phyloP scores from a whole-genome alignment of 2,797 vertebrate genomes.

The Prunella strophiata region DNA sequence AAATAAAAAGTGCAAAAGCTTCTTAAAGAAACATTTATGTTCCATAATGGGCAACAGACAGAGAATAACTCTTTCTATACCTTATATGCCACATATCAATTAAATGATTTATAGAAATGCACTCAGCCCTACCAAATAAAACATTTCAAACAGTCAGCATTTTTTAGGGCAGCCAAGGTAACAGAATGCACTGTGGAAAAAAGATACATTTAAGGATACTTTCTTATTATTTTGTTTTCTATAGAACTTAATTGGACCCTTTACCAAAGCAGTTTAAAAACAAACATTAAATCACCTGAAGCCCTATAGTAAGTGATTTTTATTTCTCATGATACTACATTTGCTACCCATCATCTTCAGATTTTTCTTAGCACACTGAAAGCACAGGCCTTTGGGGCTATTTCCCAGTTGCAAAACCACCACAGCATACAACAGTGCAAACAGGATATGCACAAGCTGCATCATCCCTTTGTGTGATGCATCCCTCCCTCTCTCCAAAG shows the following conservation, averaged over 20 bases:
- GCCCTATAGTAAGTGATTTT: not conserved
- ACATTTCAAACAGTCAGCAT: not conserved
- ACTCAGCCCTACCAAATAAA: not conserved
- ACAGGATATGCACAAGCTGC: not conserved
- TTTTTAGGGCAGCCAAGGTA: not conserved
- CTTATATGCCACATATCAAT: not conserved
- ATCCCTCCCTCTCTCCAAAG: not conserved
- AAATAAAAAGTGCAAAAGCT: not conserved
- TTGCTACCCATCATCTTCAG: not conserved
- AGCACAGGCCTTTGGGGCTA: not conserved
- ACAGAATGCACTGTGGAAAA: not conserved
- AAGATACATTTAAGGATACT: not conserved
- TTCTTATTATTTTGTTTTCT: not conserved
- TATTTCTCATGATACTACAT: not conserved
- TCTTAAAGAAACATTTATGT: not conserved
- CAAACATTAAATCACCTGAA: not conserved
- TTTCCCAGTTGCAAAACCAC: not conserved
- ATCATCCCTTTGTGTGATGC: not conserved
- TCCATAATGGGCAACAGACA: not conserved
- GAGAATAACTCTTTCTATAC: not conserved
- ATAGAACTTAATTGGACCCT: not conserved
- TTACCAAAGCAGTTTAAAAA: not conserved
- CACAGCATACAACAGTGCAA: accelerated
- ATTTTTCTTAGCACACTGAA: not conserved
- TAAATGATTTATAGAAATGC: not conserved